Conservation (phyloP, 1,140 invertebrate species). For the Temnothorax longispinosus region DNA sequence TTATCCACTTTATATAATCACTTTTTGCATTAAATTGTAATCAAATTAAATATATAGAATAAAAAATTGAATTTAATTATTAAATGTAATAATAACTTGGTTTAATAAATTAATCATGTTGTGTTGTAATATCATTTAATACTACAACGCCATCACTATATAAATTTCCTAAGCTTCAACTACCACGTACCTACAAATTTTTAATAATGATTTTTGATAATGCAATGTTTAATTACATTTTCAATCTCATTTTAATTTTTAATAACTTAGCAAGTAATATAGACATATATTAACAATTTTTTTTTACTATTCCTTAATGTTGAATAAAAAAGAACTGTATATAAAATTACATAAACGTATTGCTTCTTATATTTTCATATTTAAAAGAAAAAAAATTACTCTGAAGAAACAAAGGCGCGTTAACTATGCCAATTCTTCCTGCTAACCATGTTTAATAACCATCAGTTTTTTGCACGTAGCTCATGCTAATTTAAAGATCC, state of each 20-base stretch:
- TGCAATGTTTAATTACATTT: not conserved
- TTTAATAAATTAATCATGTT: not conserved
- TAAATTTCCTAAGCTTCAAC: not conserved
- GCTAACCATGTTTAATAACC: slow-evolving; percentile 22
- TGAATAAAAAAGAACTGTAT: not conserved
- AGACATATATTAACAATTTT: not conserved
- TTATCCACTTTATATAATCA: not conserved
- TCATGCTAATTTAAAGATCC: slow-evolving; percentile 40
- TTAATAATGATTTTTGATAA: not conserved
- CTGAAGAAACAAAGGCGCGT: not conserved
- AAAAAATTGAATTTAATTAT: not conserved
- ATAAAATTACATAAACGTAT: not conserved
- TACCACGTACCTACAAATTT: not conserved
- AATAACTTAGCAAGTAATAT: not conserved
- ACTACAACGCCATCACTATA: slow-evolving; percentile 8
- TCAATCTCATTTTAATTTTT: not conserved
- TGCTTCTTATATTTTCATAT: not conserved
- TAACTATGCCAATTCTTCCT: not conserved
- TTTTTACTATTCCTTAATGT: not conserved
- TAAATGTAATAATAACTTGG: not conserved
- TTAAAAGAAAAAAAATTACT: not conserved
- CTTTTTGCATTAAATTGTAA: not conserved
- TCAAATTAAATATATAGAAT: not conserved
- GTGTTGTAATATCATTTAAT: not conserved
- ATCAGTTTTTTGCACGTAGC: slow-evolving; percentile 30